Conservation (phyloP, 2,797 vertebrate genomes). For the Alauda arvensis region DNA sequence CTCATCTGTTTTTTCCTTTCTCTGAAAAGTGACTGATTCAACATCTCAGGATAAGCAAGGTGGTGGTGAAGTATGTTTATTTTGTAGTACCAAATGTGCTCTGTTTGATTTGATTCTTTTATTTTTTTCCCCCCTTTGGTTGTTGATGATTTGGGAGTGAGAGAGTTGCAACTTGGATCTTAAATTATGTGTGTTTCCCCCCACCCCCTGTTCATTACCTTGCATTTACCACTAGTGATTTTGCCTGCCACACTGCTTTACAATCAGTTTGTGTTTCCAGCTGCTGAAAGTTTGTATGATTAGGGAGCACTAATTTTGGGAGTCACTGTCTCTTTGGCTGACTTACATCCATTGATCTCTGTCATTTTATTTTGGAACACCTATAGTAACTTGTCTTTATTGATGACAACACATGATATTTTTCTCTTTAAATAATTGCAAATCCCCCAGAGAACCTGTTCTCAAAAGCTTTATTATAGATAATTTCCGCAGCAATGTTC, state of each 20-base stretch:
- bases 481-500: neutral
- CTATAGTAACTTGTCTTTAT: neutral
- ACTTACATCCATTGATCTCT: neutral
- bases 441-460: neutral
- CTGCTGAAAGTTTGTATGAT: neutral
- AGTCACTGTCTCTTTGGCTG: neutral
- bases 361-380: neutral
- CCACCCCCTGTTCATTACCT: neutral
- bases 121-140: neutral
- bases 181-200: neutral
- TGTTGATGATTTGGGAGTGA: neutral
- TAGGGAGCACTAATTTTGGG: neutral
- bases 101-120: neutral
- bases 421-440: neutral
- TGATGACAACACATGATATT: neutral
- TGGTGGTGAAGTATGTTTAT: neutral
- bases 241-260: neutral
- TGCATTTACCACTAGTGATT: neutral
- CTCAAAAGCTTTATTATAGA: neutral
- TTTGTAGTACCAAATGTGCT: neutral
- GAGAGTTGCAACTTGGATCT: neutral
- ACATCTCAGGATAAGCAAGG: neutral
- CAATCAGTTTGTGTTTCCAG: neutral
- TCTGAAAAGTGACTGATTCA: neutral
- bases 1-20: neutral